Conservation (phyloP, 2,113 vertebrate species). For the Oryzias woworae region DNA sequence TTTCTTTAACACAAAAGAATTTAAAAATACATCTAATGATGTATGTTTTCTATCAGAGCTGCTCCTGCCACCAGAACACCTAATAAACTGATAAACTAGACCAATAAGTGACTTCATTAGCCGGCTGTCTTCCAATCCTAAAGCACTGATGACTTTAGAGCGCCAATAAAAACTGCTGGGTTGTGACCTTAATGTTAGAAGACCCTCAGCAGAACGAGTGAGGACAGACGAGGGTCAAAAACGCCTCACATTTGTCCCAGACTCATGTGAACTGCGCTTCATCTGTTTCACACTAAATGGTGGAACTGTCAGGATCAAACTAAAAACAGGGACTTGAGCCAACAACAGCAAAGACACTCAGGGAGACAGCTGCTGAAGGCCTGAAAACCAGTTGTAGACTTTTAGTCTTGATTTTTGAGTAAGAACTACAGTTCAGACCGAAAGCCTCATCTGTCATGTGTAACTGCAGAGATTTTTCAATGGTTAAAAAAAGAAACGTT, state of each 20-base stretch:
- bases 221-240: conserved; percentile 70
- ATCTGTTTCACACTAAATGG: conserved; percentile 6
- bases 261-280: conserved; percentile 62
- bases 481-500: too few relatives aligned
- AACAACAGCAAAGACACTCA: too few relatives aligned
- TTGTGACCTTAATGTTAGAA: conserved; percentile 63
- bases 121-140: conserved; percentile 63
- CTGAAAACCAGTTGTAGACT: too few relatives aligned
- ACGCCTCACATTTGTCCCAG: conserved; percentile 63
- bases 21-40: conserved; percentile 28
- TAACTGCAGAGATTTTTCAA: too few relatives aligned
- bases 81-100: conserved; percentile 73
- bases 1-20: too few relatives aligned
- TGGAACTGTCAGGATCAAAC: neutral
- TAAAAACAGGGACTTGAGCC: too few relatives aligned
- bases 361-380: too few relatives aligned
- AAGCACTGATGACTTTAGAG: conserved; percentile 72
- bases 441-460: too few relatives aligned
- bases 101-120: conserved; percentile 80
- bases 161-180: conserved; percentile 73
- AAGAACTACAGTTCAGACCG: too few relatives aligned
- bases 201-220: conserved; percentile 52
- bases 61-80: conserved; percentile 58
- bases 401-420: too few relatives aligned
- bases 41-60: conserved; percentile 51